Evolutionary conservation across 2,797 vertebrate species (phyloP).

Genomic region (Avahi laniger): DNA sequence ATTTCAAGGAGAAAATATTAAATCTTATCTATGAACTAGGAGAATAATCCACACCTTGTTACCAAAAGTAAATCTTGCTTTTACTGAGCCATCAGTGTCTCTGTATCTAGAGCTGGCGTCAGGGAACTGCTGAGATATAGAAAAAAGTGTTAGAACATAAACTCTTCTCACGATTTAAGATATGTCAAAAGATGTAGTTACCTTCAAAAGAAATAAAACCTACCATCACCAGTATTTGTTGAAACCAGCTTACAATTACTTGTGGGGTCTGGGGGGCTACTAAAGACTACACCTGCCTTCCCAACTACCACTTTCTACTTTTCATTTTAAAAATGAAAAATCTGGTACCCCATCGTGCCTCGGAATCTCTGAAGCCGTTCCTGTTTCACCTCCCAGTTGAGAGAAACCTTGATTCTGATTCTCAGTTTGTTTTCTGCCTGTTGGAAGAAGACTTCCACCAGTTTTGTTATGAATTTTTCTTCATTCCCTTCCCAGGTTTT

Average conservation of each 20-base stretch:
- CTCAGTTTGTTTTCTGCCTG: not conserved
- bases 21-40: not conserved
- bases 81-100: constrained; percentile 2
- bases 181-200: constrained; percentile 65
- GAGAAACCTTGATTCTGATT: not conserved
- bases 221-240: constrained; percentile 58
- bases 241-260: constrained; percentile 63
- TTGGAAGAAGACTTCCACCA: not conserved
- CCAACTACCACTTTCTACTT: not conserved
- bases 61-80: constrained; percentile 14
- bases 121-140: constrained; percentile 51
- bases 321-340: constrained; percentile 55
- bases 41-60: not conserved
- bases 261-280: not conserved
- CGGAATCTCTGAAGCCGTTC: not conserved
- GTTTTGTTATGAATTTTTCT: not conserved
- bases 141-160: constrained; percentile 56
- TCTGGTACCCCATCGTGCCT: not conserved
- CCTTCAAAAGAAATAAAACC: constrained; percentile 68
- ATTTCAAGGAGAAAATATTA: not conserved
- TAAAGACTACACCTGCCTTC: constrained; percentile 11
- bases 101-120: constrained; percentile 34
- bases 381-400: not conserved
- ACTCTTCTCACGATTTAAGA: constrained; percentile 65
- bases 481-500: not conserved